Base-by-base conservation (phyloP, 2,888 invertebrate genomes). In the Baronia brevicornis region DNA sequence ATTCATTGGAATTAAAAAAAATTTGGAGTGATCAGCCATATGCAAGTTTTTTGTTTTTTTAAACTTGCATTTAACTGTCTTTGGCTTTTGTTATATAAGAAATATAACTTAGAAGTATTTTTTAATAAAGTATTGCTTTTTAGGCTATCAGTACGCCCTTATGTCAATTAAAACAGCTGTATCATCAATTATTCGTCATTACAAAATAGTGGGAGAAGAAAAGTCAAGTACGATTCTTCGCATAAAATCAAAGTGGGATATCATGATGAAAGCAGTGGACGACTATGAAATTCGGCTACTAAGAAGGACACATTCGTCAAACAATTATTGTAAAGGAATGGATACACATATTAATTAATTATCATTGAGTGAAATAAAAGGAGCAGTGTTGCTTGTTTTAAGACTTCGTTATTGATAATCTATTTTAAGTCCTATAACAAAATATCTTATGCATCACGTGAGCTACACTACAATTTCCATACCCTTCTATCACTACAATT, bases 221-320 rank as follows among this genome's bases (percentile, higher is more conserved):
- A 73, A 74, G 40, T 24, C 37, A 1, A 50, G 60, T 3, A 57
- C 63, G 0, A 38, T 48, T 1, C 78, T 79, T 1, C 50, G 55
- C 10, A 73, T 80, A n/a, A 54, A 60, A 31, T 65, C 72, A 1
- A 79, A 79, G 43, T 36, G 78, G 1, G 77, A 78, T 34, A 47
- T 82, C 10, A 79, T 79, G 75, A 75, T 82, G 79, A 82, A 78
- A 41, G 72, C 68, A 1, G 69, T 67, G 0, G 74, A 78, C 7
- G 73, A 65, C 0, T 78, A 73, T 36, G 41, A 66, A 39, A 28
- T 80, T 1, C 55, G 63, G 4, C 40, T 80, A 18, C 62, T 69
- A 38, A 49, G 34, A 23, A 61, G 57, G 41, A 53, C 58, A 43
- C 29, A 49, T 13, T 21, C 28, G 12, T 18, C 34, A 24, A 11